Evolutionary conservation across 1,140 invertebrate genomes (phyloP).

Genomic region (Zaprionus taronus): DNA sequence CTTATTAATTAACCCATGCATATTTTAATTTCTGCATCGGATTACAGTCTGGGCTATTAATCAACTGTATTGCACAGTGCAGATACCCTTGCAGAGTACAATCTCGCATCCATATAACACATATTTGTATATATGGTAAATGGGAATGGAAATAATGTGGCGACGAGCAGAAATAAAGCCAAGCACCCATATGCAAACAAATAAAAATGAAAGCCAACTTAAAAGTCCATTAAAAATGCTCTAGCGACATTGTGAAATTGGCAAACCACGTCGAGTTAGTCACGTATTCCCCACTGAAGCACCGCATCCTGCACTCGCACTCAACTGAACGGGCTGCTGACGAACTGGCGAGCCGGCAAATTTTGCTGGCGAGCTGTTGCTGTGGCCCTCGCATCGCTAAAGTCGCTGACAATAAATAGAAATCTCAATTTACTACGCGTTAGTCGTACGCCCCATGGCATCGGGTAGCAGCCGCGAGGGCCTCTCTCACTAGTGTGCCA

Average conservation of each 20-base stretch:
- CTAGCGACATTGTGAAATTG: constrained; percentile 72
- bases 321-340: neutral
- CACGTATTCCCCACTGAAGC: constrained; percentile 30
- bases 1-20: neutral
- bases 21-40: neutral
- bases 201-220: constrained; percentile 77
- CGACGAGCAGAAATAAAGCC: constrained; percentile 27
- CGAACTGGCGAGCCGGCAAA: neutral
- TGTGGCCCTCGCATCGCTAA: constrained; percentile 33
- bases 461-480: constrained; percentile 16
- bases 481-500: neutral
- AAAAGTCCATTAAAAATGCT: constrained; percentile 82
- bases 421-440: constrained; percentile 82
- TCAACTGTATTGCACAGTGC: neutral
- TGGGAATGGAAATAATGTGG: constrained; percentile 15
- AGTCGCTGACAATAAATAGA: constrained; percentile 77
- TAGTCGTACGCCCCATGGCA: constrained; percentile 46
- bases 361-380: constrained; percentile 7
- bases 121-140: constrained; percentile 20
- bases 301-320: constrained; percentile 10
- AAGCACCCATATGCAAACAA: constrained; percentile 37
- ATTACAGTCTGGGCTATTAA: neutral
- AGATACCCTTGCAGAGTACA: neutral
- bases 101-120: neutral
- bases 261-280: constrained; percentile 64